phyloP scores from a whole-genome alignment of 1,140 invertebrate genomes.

The Ephestia elutella region DNA sequence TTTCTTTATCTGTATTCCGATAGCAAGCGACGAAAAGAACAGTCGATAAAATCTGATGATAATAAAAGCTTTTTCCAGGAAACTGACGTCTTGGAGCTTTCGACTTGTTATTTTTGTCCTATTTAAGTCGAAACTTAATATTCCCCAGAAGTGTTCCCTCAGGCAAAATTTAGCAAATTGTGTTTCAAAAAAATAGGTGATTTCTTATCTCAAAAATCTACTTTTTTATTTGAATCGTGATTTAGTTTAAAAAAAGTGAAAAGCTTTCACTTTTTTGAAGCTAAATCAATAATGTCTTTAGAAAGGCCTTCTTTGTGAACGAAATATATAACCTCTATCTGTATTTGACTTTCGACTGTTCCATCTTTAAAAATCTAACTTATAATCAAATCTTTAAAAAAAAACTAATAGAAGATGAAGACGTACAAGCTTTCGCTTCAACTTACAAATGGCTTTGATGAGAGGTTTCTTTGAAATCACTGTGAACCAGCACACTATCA shows the following conservation, averaged over 20 bases:
- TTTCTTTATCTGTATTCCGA: constrained; percentile 2
- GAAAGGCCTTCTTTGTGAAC: no score
- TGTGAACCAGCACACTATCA: not conserved
- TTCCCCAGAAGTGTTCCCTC: not conserved
- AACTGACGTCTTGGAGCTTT: not conserved
- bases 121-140: not conserved
- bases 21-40: not conserved
- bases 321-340: no score
- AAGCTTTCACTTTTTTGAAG: no score
- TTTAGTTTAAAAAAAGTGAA: no score
- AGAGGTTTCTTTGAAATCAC: not conserved
- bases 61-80: not conserved
- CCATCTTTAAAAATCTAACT: no score
- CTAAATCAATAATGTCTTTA: no score
- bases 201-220: no score
- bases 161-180: not conserved
- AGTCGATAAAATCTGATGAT: not conserved
- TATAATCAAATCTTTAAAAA: no score
- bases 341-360: no score
- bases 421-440: no score
- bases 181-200: not conserved
- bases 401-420: no score
- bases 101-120: not conserved
- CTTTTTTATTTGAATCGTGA: no score
- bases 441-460: not conserved